These are phyloP conservation scores for Elephas maximus DNA, from an alignment of 2,113 vertebrate species.

Conservation along the genomic window DNA sequence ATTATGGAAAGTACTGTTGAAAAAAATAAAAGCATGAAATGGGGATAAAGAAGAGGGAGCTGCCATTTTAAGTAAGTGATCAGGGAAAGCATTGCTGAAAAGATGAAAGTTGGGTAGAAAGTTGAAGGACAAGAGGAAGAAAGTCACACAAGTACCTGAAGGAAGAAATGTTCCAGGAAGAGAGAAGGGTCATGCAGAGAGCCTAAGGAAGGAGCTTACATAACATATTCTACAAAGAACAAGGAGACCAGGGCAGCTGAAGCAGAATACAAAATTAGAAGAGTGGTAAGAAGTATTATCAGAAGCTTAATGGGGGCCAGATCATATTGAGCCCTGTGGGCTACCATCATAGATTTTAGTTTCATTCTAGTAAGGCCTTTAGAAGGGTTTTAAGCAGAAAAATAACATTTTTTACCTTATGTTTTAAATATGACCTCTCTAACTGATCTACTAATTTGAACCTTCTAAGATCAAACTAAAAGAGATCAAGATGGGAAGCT, in stretches of 20 bases:
- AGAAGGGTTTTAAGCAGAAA: background rate
- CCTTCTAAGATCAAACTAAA: background rate
- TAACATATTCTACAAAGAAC: background rate
- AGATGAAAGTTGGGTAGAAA: background rate
- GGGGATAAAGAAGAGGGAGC: background rate
- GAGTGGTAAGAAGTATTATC: background rate
- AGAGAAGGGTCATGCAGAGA: background rate
- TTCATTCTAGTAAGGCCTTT: background rate
- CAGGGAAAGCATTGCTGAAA: background rate
- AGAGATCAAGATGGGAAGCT: background rate
- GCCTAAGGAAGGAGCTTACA: background rate
- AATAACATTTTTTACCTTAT: background rate
- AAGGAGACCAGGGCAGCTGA: background rate
- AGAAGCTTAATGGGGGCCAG: background rate
- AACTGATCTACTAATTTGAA: background rate
- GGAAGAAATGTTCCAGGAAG: background rate
- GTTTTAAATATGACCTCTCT: background rate
- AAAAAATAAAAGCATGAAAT: constrained; percentile 2
- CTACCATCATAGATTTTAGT: background rate
- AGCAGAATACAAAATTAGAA: background rate
- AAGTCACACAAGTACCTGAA: background rate
- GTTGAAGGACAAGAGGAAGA: background rate
- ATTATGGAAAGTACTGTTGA: background rate
- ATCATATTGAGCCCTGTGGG: no score
- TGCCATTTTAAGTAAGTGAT: background rate